Evolutionary conservation across 2,797 vertebrate genomes (phyloP), one percentile per base, ranked within the genome.

Genomic region (Chromis chromis): DNA sequence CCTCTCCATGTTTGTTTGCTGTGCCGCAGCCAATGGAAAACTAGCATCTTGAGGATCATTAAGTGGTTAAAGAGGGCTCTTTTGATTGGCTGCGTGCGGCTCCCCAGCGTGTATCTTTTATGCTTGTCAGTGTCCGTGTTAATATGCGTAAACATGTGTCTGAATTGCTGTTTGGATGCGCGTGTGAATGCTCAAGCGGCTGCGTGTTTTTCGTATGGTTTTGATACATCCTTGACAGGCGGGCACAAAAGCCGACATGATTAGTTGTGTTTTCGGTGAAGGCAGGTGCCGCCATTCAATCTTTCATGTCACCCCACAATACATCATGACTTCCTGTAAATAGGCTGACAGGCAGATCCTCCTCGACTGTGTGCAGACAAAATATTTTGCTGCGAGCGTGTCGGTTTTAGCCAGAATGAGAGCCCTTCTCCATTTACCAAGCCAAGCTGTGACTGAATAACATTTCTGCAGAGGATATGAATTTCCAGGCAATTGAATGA

Each of bases 1-100:
- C 82, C 66, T 88, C 86, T 91, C 83, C 83, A 65, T 90, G 83
- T 89, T 84, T 92, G 87, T 90, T 90, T 93, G 90, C 87, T 85
- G 78, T 83, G 85, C 81, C 88, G 69, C 87, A 88, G 83, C 88
- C 86, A 89, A 90, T 89, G 74, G 87, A 87, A 89, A 91, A 88
- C 75, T 63, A 86, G 78, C 90, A 88, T 91, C 88, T 89, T 77
- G 84, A 85, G 87, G 85, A 85, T 86, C 87, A 93, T 91, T 90
- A 89, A 86, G 75, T 81, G 83, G 80, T 85, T 90, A 85, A 90
- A 85, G 78, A 81, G 74, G 79, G 66, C 82, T 79, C 58, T 82
- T 86, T 70, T 80, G 76, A 88, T 85, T 84, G 76, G 72, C 66
- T 70, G 54, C 13, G 48, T 70, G 56, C n/a, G 28, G 49, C 33